Conservation (phyloP, 30 jellyfish, hydroid and myxozoan species). For the Turritopsis dohrnii region DNA sequence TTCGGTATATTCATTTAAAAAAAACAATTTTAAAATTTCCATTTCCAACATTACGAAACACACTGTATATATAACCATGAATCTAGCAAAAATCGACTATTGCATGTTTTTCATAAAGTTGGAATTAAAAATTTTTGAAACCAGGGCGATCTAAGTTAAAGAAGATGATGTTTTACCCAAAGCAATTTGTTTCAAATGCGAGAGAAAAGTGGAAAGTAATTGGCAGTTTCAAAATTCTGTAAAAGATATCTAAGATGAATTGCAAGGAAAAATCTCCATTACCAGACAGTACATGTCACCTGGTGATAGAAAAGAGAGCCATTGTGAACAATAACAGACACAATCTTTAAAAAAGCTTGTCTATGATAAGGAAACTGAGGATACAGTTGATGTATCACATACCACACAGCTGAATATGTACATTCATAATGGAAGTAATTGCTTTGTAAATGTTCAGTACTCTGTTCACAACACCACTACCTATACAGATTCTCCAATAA, state of each 20-base stretch:
- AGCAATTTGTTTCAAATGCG: not conserved
- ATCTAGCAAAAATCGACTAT: not conserved
- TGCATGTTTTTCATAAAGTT: not conserved
- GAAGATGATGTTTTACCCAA: not conserved
- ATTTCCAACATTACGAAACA: too few species aligned
- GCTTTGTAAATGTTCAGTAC: not conserved
- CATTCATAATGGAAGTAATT: not conserved
- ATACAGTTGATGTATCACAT: too few species aligned
- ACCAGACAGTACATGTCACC: not conserved
- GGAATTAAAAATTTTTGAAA: not conserved
- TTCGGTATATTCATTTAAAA: too few species aligned
- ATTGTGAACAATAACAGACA: not conserved
- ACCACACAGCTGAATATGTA: not conserved
- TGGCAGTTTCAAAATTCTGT: not conserved
- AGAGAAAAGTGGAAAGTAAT: not conserved
- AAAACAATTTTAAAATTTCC: too few species aligned
- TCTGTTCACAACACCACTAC: too few species aligned
- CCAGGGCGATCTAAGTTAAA: not conserved
- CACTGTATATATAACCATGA: not conserved
- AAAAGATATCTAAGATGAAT: not conserved
- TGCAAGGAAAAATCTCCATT: not conserved
- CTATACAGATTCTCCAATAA: not conserved
- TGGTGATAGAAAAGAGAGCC: not conserved
- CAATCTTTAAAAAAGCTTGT: not conserved
- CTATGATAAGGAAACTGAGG: not conserved